These are phyloP conservation scores for Halisarca cf. caerulea DNA, from an alignment of 37 sponge, comb jelly and placozoan genomes.

Conservation along the genomic window DNA sequence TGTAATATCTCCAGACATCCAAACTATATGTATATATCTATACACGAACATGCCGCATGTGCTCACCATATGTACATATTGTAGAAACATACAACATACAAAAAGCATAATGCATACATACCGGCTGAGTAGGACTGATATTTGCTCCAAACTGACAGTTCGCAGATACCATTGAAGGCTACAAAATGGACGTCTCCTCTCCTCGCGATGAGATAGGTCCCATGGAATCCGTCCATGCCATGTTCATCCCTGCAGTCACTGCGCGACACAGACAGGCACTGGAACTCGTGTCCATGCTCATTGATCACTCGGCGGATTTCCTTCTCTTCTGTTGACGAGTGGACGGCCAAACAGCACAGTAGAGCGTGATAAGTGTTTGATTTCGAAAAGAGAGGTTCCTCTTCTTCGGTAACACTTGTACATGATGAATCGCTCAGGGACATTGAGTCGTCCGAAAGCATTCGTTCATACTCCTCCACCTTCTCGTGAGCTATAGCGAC, in stretches of 20 bases:
- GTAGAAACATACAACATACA: too few relatives aligned
- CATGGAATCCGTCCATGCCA: not conserved
- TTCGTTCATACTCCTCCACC: not conserved
- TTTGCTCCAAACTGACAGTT: conserved; percentile 31
- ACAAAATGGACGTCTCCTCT: conserved; percentile 26
- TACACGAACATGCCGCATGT: too few relatives aligned
- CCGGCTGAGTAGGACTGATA: not conserved
- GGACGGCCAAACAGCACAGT: conserved; percentile 45
- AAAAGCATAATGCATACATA: not conserved
- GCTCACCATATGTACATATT: too few relatives aligned
- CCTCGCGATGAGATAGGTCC: conserved; percentile 56
- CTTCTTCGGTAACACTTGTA: not conserved
- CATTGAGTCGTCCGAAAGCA: not conserved
- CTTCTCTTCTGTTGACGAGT: not conserved
- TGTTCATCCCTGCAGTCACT: not conserved
- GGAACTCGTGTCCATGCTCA: conserved; percentile 3
- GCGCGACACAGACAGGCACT: conserved; percentile 48
- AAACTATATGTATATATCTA: too few relatives aligned
- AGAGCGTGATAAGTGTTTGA: conserved; percentile 53
- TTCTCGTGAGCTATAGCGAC: not conserved
- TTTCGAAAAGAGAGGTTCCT: conserved; percentile 50
- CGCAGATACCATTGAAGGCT: conserved; percentile 46
- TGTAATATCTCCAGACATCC: too few relatives aligned
- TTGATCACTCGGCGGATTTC: not conserved
- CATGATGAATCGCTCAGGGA: not conserved